Base-by-base conservation (phyloP, 2,797 vertebrate genomes). In the Poecilia picta region DNA sequence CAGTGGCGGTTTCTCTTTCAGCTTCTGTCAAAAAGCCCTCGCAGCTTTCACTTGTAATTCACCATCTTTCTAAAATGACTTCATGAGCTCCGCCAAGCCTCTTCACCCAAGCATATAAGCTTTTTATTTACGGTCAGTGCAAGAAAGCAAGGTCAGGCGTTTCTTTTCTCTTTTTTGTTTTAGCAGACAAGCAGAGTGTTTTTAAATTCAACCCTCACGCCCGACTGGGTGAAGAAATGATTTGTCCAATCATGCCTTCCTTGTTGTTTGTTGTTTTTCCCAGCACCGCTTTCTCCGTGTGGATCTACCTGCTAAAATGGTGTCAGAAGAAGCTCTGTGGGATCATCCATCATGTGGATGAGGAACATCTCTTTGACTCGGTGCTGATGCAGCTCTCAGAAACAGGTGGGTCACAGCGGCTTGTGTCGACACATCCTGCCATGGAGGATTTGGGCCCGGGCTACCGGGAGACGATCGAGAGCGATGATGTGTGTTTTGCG, bases 251-350 rank as follows among this genome's bases (percentile, higher is more conserved):
- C 71, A 45, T 47, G 76, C 89, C 76, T 81, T 31, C 89, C 76
- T 81, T 31, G 2, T 49, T 57, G 81, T 74, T 81, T 81, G 77
- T 8, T n/a, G n/a, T 71, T 46, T 71, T 79, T 91, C 82, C 74
- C 87, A 99, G 98, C 91, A 94, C 97, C 93, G 94, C 97, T 0
- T 47, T 98, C 88, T 98, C 98, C 8, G 76, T 97, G 91, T 99
- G 98, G 97, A 90, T 99, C n/a, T 99, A 97, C 95, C 95, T 98
- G 74, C 94, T 97, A 80, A 92, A 88, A 85, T 84, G 95, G 91
- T 98, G 98, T 92, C 91, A 92, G 78, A 79, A 87, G 76, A 88
- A 81, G 33, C 89, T 94, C 78, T 98, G 98, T 80, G 96, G 97
- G 45, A 95, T 98, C 90, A 87, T 99, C 81, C 97, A 98, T 92